These are phyloP conservation scores for Protonemura montana DNA, from an alignment of 2,888 invertebrate genomes.

Conservation along the genomic window DNA sequence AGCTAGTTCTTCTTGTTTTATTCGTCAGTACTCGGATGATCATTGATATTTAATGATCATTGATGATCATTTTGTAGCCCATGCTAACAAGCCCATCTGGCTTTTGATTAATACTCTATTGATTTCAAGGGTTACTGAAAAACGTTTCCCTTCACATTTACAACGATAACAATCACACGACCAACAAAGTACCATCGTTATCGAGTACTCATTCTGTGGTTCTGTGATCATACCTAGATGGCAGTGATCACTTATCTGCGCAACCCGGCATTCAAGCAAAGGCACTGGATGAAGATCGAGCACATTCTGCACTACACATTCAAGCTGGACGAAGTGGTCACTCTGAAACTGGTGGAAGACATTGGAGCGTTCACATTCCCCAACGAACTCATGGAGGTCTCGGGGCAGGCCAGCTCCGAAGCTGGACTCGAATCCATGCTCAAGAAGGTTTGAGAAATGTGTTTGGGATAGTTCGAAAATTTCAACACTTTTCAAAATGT, in stretches of 20 bases:
- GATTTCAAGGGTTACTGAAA: too few species aligned
- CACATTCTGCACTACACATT: conserved; percentile 76
- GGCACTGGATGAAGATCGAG: conserved; percentile 89
- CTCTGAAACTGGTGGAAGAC: conserved; percentile 73
- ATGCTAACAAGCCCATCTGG: too few species aligned
- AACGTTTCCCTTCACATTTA: too few species aligned
- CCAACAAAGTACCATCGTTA: too few species aligned
- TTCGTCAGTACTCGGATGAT: too few species aligned
- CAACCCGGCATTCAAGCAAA: conserved; percentile 78
- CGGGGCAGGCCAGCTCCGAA: conserved; percentile 88
- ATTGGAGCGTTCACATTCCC: conserved; percentile 77
- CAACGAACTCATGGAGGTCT: conserved; percentile 81
- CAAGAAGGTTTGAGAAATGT: conserved; percentile 66
- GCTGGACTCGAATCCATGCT: conserved; percentile 80
- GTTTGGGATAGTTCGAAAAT: not conserved
- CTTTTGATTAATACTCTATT: too few species aligned
- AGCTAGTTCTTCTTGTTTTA: too few species aligned
- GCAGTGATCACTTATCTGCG: conserved; percentile 82
- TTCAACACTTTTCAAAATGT: too few species aligned
- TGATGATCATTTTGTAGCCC: too few species aligned
- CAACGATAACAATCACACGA: too few species aligned
- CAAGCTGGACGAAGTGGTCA: conserved; percentile 71
- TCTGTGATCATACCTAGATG: conserved; percentile 59
- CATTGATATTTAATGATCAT: too few species aligned
- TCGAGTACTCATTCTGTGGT: too few species aligned